Percentiles rank a stretch among this genome's conserved stretches.
Conservation (phyloP, 2,888 invertebrate genomes). For the Idaea aversata region DNA sequence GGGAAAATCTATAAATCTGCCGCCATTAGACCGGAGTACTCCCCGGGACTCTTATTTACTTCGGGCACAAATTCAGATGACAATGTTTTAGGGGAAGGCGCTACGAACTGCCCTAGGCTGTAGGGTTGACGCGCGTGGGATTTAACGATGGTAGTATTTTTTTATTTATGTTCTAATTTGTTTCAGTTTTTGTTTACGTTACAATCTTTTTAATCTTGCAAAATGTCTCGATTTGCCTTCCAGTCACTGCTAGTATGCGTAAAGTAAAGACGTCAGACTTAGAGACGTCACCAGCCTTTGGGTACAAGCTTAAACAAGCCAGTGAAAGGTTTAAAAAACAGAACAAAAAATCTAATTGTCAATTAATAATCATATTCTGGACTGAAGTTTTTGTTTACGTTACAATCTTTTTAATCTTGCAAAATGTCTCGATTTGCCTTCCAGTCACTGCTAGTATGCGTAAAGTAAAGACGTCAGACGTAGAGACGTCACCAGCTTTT, state of each 20-base stretch:
- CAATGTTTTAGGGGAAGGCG: constrained; percentile 80
- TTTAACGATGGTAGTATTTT: constrained; percentile 20
- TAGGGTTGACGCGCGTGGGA: constrained; percentile 53
- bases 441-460: too few species aligned
- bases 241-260: too few species aligned
- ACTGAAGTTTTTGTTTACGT: background rate
- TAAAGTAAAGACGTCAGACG: too few species aligned
- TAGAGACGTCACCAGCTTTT: too few species aligned
- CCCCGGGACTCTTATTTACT: constrained; percentile 80
- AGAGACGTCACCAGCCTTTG: too few species aligned
- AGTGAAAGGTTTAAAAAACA: too few species aligned
- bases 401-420: background rate
- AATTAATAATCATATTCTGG: too few species aligned
- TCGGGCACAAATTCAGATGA: constrained; percentile 80
- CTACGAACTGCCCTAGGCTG: constrained; percentile 64
- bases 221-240: too few species aligned
- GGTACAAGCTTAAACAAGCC: too few species aligned
- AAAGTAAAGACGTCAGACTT: too few species aligned
- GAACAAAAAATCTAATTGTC: too few species aligned
- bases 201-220: background rate
- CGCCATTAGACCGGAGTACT: constrained; percentile 72
- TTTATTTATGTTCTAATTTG: constrained; percentile 9
- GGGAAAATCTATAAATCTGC: constrained; percentile 81
- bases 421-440: too few species aligned
- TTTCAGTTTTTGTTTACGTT: constrained; percentile 2